Evolutionary conservation across 2,113 vertebrate species (phyloP).

Genomic region (Miniopterus natalensis): DNA sequence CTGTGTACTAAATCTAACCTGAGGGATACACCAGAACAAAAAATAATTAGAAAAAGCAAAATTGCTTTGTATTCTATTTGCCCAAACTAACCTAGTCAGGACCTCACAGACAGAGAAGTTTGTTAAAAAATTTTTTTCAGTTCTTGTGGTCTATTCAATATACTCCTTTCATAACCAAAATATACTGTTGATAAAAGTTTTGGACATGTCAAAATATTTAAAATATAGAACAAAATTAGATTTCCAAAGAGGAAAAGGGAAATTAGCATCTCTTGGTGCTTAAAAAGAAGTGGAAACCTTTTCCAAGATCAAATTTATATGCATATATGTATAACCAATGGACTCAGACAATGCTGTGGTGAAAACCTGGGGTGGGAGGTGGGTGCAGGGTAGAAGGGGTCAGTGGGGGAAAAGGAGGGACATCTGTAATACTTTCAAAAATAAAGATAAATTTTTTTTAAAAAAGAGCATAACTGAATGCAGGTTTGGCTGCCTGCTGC

Average conservation of each 20-base stretch:
- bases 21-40: not conserved
- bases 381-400: too few relatives aligned
- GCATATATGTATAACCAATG: too few relatives aligned
- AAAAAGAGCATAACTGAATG: not conserved
- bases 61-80: not conserved
- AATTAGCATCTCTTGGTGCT: not conserved
- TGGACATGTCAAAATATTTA: not conserved
- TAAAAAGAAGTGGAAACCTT: not conserved
- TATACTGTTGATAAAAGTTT: not conserved
- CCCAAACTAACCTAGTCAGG: not conserved
- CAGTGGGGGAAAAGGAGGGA: too few relatives aligned
- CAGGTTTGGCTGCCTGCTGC: not conserved
- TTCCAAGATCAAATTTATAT: not conserved
- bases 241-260: conserved; percentile 1
- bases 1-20: not conserved
- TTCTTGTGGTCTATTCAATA: not conserved
- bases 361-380: too few relatives aligned
- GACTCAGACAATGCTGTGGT: too few relatives aligned
- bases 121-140: not conserved
- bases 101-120: not conserved
- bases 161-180: conserved; percentile 34
- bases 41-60: conserved; percentile 55
- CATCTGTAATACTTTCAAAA: too few relatives aligned
- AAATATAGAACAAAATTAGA: not conserved
- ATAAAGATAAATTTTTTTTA: too few relatives aligned